These are phyloP conservation scores for Bimastos eiseni DNA, from an alignment of 2,888 invertebrate species.

Conservation along the genomic window DNA sequence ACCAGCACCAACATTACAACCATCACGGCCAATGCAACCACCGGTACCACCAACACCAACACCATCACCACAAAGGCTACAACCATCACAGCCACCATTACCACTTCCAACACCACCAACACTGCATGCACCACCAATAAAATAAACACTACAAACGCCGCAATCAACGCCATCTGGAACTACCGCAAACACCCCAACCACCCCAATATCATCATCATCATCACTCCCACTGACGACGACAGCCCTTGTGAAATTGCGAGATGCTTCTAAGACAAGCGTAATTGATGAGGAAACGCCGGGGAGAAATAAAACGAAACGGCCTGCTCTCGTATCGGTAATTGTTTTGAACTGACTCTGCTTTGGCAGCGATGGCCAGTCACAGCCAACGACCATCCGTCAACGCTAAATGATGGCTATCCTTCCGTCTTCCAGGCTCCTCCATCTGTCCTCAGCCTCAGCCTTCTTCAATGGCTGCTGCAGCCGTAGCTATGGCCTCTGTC, in stretches of 20 bases:
- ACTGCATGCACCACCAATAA: too few relatives aligned
- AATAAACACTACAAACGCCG: too few relatives aligned
- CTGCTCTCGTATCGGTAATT: not conserved
- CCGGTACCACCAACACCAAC: too few relatives aligned
- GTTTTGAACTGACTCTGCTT: not conserved
- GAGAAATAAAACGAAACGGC: not conserved
- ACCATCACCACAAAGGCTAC: too few relatives aligned
- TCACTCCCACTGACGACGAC: not conserved
- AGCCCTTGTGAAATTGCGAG: not conserved
- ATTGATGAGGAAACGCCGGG: not conserved
- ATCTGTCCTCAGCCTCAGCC: not conserved
- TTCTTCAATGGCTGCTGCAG: not conserved
- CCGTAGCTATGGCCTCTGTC: not conserved
- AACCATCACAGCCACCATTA: too few relatives aligned
- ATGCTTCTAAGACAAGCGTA: not conserved
- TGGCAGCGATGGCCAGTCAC: not conserved
- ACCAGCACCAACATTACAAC: too few relatives aligned
- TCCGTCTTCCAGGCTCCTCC: not conserved
- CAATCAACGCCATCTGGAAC: too few relatives aligned
- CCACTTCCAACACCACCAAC: too few relatives aligned
- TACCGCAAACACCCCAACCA: too few relatives aligned
- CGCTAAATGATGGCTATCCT: not conserved
- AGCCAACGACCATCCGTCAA: not conserved
- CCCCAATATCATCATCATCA: too few relatives aligned
- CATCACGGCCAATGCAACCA: too few relatives aligned